These are phyloP conservation scores for Loxodonta africana DNA, from an alignment of 2,113 vertebrate species.

Conservation along the genomic window DNA sequence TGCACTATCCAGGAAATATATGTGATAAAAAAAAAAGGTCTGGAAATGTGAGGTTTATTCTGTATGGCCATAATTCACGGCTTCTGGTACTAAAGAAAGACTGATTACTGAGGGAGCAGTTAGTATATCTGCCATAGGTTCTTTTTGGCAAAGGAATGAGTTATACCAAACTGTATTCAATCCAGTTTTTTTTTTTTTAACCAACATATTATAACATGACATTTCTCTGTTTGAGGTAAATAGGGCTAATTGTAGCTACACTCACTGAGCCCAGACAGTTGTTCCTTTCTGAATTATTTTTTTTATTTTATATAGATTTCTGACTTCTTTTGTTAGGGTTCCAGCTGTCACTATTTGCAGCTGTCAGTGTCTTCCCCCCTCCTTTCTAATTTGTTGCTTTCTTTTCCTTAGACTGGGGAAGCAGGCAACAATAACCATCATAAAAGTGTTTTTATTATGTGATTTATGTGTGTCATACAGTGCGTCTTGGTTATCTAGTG, in stretches of 20 bases:
- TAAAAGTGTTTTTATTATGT: not conserved
- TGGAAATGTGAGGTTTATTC: not conserved
- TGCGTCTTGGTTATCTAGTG: no score
- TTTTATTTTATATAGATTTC: not conserved
- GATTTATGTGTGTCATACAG: not conserved
- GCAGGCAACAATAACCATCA: not conserved
- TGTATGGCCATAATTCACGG: not conserved
- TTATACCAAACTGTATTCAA: not conserved
- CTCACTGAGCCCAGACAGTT: not conserved
- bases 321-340: not conserved
- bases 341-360: not conserved
- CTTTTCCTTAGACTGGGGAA: not conserved
- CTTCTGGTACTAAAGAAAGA: not conserved
- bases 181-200: not conserved
- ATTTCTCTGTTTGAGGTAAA: constrained; percentile 16
- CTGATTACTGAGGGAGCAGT: not conserved
- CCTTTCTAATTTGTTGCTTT: not conserved
- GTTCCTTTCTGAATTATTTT: not conserved
- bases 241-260: not conserved
- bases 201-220: not conserved
- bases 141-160: not conserved
- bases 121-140: not conserved
- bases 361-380: not conserved
- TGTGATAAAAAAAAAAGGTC: not conserved
- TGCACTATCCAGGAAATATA: not conserved